Conservation (phyloP, 2,113 vertebrate species). For the Sakesphorus luctuosus region DNA sequence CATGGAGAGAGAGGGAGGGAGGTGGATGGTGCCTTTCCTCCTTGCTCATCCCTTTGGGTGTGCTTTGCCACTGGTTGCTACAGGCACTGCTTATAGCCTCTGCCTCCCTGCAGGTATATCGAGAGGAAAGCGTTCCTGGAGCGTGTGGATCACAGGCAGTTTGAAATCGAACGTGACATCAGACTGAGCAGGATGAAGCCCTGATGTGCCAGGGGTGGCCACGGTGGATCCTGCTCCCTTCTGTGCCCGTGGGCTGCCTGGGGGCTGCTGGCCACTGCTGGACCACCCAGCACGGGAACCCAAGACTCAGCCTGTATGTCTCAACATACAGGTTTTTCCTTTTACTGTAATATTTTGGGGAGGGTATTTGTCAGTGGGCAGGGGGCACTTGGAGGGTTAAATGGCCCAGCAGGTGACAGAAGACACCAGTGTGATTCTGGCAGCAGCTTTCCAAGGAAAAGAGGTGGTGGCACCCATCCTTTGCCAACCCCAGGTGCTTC, state of each 20-base stretch:
- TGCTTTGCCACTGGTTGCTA: neutral
- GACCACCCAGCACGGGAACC: neutral
- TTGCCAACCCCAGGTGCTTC: neutral
- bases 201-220: constrained; percentile 43
- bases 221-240: neutral
- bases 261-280: neutral
- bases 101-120: constrained; percentile 84
- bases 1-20: neutral
- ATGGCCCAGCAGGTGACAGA: neutral
- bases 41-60: accelerated
- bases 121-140: constrained; percentile 96
- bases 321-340: neutral
- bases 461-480: neutral
- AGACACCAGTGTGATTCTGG: neutral
- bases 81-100: neutral
- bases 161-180: constrained; percentile 89
- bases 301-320: constrained; percentile 29
- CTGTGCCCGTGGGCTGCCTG: neutral
- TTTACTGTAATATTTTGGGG: constrained; percentile 54
- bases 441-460: neutral
- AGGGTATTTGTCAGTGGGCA: constrained; percentile 37
- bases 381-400: neutral
- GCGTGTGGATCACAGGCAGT: constrained; percentile 94
- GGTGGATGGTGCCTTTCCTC: neutral
- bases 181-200: constrained; percentile 94